Evolutionary conservation across 1,140 invertebrate species (phyloP).

Genomic region (Brachionus rubens): DNA sequence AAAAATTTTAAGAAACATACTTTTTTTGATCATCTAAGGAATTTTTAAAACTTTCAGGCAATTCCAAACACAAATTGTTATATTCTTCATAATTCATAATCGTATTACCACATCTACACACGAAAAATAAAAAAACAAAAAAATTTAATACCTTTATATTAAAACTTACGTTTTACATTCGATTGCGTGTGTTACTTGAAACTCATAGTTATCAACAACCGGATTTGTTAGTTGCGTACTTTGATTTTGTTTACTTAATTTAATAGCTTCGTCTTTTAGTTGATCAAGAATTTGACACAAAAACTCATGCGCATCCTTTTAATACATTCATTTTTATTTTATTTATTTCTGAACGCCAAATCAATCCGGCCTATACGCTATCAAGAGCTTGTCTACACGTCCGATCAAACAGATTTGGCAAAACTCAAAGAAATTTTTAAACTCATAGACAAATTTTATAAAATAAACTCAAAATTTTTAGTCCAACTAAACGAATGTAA

Average conservation of each 20-base stretch:
- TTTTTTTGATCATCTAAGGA: constrained; percentile 29
- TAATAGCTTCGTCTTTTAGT: constrained; percentile 56
- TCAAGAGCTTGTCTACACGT: not conserved
- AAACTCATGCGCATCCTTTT: constrained; percentile 60
- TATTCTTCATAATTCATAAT: constrained; percentile 34
- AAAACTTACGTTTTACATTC: constrained; percentile 50
- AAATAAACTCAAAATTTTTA: not conserved
- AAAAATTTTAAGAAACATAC: not conserved
- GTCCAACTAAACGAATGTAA: not conserved
- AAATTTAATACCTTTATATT: not conserved
- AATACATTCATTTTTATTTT: not conserved
- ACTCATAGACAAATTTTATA: not conserved
- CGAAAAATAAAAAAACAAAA: not conserved
- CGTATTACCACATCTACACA: not conserved
- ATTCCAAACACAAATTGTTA: constrained; percentile 43
- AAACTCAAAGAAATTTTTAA: not conserved
- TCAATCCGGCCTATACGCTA: not conserved
- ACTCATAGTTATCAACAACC: constrained; percentile 56
- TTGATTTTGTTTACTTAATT: constrained; percentile 48
- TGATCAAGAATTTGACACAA: constrained; percentile 56
- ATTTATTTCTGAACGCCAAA: not conserved
- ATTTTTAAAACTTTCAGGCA: constrained; percentile 9
- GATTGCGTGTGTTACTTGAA: constrained; percentile 54
- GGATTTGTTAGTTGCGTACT: constrained; percentile 49
- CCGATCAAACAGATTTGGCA: not conserved